Evolutionary conservation across 2,113 vertebrate genomes (phyloP).

Genomic region (Oplegnathus fasciatus): DNA sequence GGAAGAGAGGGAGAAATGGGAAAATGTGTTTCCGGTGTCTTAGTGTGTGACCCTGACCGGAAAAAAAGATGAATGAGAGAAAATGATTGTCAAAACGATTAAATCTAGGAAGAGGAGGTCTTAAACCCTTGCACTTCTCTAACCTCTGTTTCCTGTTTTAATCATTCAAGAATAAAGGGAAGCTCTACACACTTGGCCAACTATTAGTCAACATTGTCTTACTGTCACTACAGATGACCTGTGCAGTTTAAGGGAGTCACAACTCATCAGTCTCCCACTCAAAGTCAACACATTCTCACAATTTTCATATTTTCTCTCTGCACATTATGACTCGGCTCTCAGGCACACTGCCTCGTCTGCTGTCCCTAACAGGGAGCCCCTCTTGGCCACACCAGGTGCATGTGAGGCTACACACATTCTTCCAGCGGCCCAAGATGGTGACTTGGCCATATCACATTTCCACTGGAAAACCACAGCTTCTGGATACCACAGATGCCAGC

Average conservation of each 20-base stretch:
- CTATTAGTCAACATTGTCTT: background rate
- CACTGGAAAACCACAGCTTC: constrained; percentile 80
- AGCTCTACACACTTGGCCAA: background rate
- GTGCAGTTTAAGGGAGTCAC: background rate
- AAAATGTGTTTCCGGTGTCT: constrained; percentile 62
- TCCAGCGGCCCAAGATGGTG: constrained; percentile 55
- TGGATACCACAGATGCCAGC: constrained; percentile 78
- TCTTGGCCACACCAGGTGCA: constrained; percentile 70
- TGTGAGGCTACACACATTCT: constrained; percentile 61
- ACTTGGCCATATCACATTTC: constrained; percentile 75
- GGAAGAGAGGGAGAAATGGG: constrained; percentile 30
- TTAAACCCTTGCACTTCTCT: constrained; percentile 41
- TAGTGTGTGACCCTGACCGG: constrained; percentile 13
- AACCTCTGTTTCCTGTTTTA: constrained; percentile 54
- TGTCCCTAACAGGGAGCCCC: constrained; percentile 21
- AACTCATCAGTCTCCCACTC: background rate
- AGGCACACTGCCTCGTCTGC: constrained; percentile 1
- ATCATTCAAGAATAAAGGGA: constrained; percentile 36
- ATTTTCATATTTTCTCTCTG: constrained; percentile 31
- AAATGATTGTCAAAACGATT: constrained; percentile 16
- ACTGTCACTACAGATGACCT: background rate
- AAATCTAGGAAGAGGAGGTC: constrained; percentile 62
- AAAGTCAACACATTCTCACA: constrained; percentile 17
- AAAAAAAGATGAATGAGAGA: constrained; percentile 57
- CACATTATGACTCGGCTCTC: constrained; percentile 34